Base-by-base conservation (phyloP, 2,888 invertebrate species). In the Agrenia bidenticulata region DNA sequence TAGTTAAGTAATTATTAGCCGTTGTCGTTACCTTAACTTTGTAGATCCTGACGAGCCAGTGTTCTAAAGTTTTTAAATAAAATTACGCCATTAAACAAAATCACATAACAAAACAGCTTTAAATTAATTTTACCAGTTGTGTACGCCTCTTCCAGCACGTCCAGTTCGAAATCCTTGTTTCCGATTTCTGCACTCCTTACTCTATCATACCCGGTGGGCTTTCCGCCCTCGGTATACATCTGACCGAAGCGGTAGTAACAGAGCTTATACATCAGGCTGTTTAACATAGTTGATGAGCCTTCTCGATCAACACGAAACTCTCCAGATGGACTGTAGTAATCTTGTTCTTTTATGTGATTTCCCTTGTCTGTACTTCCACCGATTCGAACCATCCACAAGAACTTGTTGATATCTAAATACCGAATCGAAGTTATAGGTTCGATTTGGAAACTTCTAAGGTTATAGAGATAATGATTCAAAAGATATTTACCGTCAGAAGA, bases 251-350 rank as follows among this genome's bases (percentile, higher is more conserved):
- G 87, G 83, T 99, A 97, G 81, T 98, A 99, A 83, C 95, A 96
- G 92, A 99, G 92, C 84, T 98, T 99, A 84, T 99, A 98, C 98
- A 98, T 99, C 70, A 98, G 86, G 78, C 94, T 97, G 83, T 99
- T 97, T 77, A 97, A 88, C 76, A 99, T 84, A 19, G 89, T 89
- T 37, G 87, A 87, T 1, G 96, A 92, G 45, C 96, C 97, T 79
- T 95, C 95, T 75, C 90, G 89, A 82, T 98, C 98, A 1, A 99
- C 89, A 50, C 96, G 84, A 82, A 97, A 99, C 84, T 99, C 98
- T 1, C 98, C 98, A 73, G 88, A 86, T 0, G 93, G 86, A 57
- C 96, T 95, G 84, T 97, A 99, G 81, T 97, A 98, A 83, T 98
- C 95, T 78, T 88, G 87, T 83, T 99, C 98, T 78, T 93, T 92